Conservation (phyloP, 2,113 vertebrate species). For the Kobus ellipsiprymnus region DNA sequence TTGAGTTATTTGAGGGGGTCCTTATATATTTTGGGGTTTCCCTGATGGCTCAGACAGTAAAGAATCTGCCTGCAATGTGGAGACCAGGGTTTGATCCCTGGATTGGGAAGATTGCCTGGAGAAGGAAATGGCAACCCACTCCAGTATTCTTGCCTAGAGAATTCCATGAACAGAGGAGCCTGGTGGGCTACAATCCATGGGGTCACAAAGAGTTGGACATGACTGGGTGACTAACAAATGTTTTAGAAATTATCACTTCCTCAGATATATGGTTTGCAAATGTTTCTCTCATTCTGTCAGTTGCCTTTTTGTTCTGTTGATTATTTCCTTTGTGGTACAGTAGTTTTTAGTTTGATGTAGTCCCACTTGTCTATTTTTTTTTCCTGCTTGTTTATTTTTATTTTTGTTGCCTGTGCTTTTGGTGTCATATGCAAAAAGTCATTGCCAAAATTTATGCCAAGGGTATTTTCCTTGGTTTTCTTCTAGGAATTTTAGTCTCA, state of each 20-base stretch:
- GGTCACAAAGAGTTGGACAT: background rate
- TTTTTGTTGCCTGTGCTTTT: background rate
- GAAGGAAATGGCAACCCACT: background rate
- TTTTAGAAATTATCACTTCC: background rate
- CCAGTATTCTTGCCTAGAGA: background rate
- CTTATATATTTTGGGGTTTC: background rate
- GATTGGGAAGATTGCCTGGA: background rate
- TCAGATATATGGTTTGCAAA: background rate
- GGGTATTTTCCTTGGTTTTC: background rate
- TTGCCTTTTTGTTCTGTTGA: background rate
- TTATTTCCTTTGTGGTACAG: background rate
- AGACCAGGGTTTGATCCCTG: background rate
- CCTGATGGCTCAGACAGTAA: background rate
- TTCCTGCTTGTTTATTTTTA: background rate
- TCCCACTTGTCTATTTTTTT: background rate
- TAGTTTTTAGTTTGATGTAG: background rate
- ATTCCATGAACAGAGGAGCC: background rate
- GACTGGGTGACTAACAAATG: background rate
- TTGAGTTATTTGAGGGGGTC: background rate
- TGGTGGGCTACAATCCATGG: background rate
- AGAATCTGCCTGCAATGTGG: background rate
- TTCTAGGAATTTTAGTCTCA: background rate
- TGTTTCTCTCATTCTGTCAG: background rate
- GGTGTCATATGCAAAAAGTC: background rate
- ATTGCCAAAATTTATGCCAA: background rate